These are phyloP conservation scores for Tricholauxania praeusta DNA, from an alignment of 2,888 invertebrate species.

Conservation along the genomic window DNA sequence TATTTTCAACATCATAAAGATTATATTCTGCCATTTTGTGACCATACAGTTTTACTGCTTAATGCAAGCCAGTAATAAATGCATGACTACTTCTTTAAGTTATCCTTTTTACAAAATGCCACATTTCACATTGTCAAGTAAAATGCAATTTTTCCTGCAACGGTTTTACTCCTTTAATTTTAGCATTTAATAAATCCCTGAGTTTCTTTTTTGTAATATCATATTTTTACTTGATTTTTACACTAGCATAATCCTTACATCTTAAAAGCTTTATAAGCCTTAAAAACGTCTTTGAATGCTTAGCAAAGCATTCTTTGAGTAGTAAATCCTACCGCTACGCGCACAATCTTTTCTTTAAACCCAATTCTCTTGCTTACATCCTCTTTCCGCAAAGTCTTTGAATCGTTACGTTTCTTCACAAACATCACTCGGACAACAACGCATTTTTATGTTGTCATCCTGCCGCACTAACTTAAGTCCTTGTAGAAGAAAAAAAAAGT, in stretches of 20 bases:
- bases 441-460: not conserved
- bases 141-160: too few relatives aligned
- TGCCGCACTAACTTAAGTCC: not conserved
- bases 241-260: conserved; percentile 1
- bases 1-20: too few relatives aligned
- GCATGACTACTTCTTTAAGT: too few relatives aligned
- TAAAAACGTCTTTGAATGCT: not conserved
- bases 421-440: conserved; percentile 7
- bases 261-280: conserved; percentile 3
- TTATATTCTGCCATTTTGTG: too few relatives aligned
- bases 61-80: too few relatives aligned
- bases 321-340: not conserved
- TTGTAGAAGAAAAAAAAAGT: too few relatives aligned
- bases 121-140: too few relatives aligned
- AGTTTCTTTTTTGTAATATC: not conserved
- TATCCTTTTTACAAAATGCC: too few relatives aligned
- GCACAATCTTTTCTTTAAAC: too few relatives aligned
- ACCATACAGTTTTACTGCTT: too few relatives aligned
- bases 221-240: not conserved
- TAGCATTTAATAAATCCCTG: not conserved
- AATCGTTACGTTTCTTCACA: not conserved
- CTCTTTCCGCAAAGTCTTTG: not conserved
- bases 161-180: not conserved
- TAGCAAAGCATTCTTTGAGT: not conserved
- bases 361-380: too few relatives aligned